Evolutionary conservation across 2,797 vertebrate genomes (phyloP).

Genomic region (Anabacerthia variegaticeps): DNA sequence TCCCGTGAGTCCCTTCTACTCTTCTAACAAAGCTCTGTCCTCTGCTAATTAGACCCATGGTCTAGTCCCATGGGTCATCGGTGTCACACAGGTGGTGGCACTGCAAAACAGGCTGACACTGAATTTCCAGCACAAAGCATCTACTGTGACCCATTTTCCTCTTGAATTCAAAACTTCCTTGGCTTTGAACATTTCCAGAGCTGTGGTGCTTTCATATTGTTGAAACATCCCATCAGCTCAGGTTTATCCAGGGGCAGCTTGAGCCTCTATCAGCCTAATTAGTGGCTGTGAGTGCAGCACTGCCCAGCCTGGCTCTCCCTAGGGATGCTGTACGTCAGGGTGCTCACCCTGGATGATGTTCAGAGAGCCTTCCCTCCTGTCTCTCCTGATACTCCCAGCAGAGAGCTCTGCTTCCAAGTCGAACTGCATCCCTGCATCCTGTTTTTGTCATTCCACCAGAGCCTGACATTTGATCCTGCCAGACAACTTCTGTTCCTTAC

Average conservation of each 20-base stretch:
- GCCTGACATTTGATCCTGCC: not conserved
- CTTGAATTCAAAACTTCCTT: not conserved
- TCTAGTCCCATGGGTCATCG: not conserved
- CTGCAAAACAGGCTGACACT: not conserved
- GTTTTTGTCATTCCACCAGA: not conserved
- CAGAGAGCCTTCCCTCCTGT: not conserved
- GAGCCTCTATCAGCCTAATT: not conserved
- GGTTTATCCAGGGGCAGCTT: not conserved
- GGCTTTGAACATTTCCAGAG: not conserved
- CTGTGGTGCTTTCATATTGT: not conserved
- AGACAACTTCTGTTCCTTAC: not conserved
- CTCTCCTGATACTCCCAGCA: not conserved
- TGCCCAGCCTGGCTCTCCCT: not conserved
- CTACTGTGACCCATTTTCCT: not conserved
- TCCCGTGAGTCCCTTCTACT: not conserved
- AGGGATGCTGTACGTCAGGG: not conserved
- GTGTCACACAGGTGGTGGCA: not conserved
- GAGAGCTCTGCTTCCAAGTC: not conserved
- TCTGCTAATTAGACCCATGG: not conserved
- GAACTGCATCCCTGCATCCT: not conserved
- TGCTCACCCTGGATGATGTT: not conserved
- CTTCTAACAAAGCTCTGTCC: not conserved
- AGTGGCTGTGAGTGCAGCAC: not conserved
- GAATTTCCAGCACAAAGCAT: not conserved
- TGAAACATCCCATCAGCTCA: not conserved